A percentile compares a stretch with the other conserved stretches of the same genome.
These are phyloP conservation scores for Stenurella melanura DNA, from an alignment of 2,888 invertebrate genomes.

Conservation along the genomic window DNA sequence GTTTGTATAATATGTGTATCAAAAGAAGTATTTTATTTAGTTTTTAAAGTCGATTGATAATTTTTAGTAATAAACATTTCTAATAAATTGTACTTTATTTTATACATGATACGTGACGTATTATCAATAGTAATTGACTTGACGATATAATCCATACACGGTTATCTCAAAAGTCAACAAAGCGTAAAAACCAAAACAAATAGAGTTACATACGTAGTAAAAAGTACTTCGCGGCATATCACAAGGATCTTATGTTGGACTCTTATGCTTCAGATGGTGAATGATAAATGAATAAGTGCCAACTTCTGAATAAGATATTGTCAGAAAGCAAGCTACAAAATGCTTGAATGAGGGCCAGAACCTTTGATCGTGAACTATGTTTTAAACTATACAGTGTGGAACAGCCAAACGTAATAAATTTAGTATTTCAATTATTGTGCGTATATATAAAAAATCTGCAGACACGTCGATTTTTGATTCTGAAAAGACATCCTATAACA, in stretches of 20 bases:
- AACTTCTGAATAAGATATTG: too few species aligned
- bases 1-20: background rate
- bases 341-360: too few species aligned
- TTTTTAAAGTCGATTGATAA: background rate
- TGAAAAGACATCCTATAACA: too few species aligned
- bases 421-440: too few species aligned
- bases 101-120: conserved; percentile 7
- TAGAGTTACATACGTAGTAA: background rate
- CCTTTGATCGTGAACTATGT: too few species aligned
- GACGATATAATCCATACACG: conserved; percentile 9
- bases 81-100: conserved; percentile 5
- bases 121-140: conserved; percentile 17
- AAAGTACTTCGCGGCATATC: background rate
- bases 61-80: conserved; percentile 3
- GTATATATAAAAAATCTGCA: too few species aligned
- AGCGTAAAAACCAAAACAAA: background rate
- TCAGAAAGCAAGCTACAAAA: too few species aligned
- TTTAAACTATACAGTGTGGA: too few species aligned
- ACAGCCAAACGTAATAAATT: too few species aligned
- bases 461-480: too few species aligned
- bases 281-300: background rate
- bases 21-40: background rate
- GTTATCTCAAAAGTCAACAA: conserved; percentile 10
- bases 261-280: background rate
- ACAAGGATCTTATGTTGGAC: background rate